These are phyloP conservation scores for Cremastinae sp. DNA, from an alignment of 2,888 invertebrate genomes.

Conservation along the genomic window DNA sequence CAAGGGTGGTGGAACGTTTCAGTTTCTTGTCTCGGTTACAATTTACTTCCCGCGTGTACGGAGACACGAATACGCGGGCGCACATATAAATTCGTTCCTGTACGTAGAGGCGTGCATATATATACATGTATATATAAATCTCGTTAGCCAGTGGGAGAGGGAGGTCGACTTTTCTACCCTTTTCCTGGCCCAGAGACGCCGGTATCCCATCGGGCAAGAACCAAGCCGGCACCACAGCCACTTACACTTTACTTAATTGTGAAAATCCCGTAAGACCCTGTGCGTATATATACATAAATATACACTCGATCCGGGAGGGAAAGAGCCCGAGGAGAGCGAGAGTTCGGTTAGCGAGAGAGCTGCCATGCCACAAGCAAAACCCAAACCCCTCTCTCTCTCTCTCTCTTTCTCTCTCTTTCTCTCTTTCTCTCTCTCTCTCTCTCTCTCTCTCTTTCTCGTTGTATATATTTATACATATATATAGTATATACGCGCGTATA, in stretches of 20 bases:
- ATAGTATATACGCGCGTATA: conserved; percentile 3
- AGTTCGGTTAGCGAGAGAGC: conserved; percentile 66
- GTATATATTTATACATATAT: too few relatives aligned
- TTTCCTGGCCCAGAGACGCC: conserved; percentile 28
- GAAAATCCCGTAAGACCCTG: conserved; percentile 69
- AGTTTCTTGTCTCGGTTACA: conserved; percentile 1
- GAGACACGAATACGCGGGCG: conserved; percentile 12
- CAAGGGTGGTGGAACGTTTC: conserved; percentile 3
- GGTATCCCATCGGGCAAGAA: conserved; percentile 59
- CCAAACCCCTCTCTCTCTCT: too few relatives aligned
- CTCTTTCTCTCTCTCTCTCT: conserved; percentile 8
- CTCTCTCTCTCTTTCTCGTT: background rate
- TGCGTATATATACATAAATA: conserved; percentile 20
- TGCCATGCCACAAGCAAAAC: conserved; percentile 10
- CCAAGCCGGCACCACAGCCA: conserved; percentile 65
- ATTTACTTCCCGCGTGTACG: background rate
- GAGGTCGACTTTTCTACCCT: conserved; percentile 57
- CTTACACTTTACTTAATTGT: conserved; percentile 76
- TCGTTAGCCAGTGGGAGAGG: conserved; percentile 57
- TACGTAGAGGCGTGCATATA: conserved; percentile 8
- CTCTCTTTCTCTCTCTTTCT: conserved; percentile 4
- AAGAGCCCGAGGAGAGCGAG: conserved; percentile 50
- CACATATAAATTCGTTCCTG: background rate
- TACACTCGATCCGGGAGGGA: conserved; percentile 62
- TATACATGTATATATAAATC: conserved; percentile 48